A percentile compares a stretch with the other conserved stretches of the same genome.
These are phyloP conservation scores for Habroteleia sp. DNA, from an alignment of 2,888 invertebrate genomes.

Conservation along the genomic window DNA sequence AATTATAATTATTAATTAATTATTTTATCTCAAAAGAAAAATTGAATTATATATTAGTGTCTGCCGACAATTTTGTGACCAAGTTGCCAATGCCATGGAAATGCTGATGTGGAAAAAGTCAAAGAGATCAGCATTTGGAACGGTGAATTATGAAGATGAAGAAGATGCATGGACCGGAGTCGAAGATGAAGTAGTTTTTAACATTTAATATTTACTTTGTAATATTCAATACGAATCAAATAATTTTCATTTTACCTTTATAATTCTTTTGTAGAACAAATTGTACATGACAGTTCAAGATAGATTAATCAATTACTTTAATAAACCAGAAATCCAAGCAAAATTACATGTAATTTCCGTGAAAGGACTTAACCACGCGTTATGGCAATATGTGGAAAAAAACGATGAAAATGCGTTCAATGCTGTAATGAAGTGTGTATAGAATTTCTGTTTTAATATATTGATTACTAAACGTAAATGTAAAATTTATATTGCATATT, in stretches of 20 bases:
- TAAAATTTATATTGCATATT: too few relatives aligned
- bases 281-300: conserved; percentile 46
- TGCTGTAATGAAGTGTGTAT: conserved; percentile 36
- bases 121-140: conserved; percentile 11
- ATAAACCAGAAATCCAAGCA: conserved; percentile 3
- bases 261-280: conserved; percentile 22
- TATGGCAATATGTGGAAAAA: conserved; percentile 42
- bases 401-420: conserved; percentile 26
- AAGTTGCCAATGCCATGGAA: conserved; percentile 43
- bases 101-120: conserved; percentile 42
- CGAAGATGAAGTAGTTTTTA: conserved; percentile 24
- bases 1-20: too few relatives aligned
- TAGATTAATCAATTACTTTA: conserved; percentile 13
- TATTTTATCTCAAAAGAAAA: too few relatives aligned
- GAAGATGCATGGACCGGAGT: conserved; percentile 44
- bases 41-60: conserved; percentile 12
- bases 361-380: conserved; percentile 42
- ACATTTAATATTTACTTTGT: too few relatives aligned
- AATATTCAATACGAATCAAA: too few relatives aligned
- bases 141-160: conserved; percentile 23
- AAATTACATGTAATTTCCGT: conserved; percentile 32
- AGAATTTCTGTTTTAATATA: too few relatives aligned
- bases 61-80: conserved; percentile 37
- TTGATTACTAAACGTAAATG: too few relatives aligned
- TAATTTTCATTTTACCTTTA: too few relatives aligned